Percentiles rank a stretch among this genome's conserved stretches.
phyloP scores from a whole-genome alignment of 1,140 invertebrate species.

The Aphis craccivora region DNA sequence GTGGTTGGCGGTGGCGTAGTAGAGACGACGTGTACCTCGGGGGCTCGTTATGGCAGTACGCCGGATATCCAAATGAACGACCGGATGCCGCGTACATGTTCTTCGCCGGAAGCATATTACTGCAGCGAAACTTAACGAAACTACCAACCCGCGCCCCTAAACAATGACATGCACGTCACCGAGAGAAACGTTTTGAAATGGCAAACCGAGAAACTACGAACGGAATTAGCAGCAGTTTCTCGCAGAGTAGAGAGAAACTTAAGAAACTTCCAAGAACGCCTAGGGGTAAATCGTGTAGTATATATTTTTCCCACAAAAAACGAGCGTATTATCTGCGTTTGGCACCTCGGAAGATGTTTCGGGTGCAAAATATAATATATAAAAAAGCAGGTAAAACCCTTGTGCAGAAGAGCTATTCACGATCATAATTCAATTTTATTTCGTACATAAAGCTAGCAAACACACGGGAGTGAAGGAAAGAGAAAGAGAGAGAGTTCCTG shows the following conservation, averaged over 20 bases:
- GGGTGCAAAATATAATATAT: constrained; percentile 26
- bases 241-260: constrained; percentile 13
- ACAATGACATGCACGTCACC: constrained; percentile 54
- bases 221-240: constrained; percentile 53
- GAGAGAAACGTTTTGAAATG: constrained; percentile 50
- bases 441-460: background rate
- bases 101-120: constrained; percentile 55
- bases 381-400: constrained; percentile 7
- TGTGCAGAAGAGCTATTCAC: background rate
- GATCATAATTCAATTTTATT: constrained; percentile 48
- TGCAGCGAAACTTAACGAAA: constrained; percentile 55
- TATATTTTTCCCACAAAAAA: constrained; percentile 33
- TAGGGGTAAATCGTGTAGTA: background rate
- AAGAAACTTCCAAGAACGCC: constrained; percentile 50
- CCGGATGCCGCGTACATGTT: constrained; percentile 58
- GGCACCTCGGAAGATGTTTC: constrained; percentile 13
- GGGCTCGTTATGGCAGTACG: constrained; percentile 45
- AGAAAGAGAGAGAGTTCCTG: background rate
- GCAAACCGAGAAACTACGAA: constrained; percentile 44
- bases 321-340: constrained; percentile 40
- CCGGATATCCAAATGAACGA: constrained; percentile 57
- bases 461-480: background rate
- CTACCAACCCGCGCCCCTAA: background rate
- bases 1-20: background rate
- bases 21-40: constrained; percentile 15